A percentile compares a stretch with the other conserved stretches of the same genome.
These are phyloP conservation scores for Himalopsyche japonica DNA, from an alignment of 2,888 invertebrate genomes.

Conservation along the genomic window DNA sequence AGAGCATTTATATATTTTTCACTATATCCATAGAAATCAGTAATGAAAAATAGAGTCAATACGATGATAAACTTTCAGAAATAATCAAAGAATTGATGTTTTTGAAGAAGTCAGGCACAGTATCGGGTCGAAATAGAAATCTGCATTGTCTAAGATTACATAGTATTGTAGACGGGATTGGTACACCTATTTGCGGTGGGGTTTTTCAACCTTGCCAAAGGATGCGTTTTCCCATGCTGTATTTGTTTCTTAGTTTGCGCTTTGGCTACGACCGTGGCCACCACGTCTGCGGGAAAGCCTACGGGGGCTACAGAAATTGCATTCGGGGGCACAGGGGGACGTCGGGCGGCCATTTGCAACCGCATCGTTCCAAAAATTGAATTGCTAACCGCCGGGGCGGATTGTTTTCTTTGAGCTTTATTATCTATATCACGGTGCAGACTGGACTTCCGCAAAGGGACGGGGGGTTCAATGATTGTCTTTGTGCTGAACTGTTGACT, in stretches of 20 bases:
- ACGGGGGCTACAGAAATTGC: conserved; percentile 51
- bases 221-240: conserved; percentile 92
- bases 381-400: conserved; percentile 42
- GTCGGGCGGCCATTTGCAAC: conserved; percentile 44
- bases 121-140: neutral
- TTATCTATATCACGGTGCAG: conserved; percentile 43
- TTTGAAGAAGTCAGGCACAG: neutral
- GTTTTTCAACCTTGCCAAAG: conserved; percentile 82
- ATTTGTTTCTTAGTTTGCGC: conserved; percentile 78
- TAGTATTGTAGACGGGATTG: conserved; percentile 86
- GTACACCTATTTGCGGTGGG: conserved; percentile 69
- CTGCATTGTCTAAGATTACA: conserved; percentile 60
- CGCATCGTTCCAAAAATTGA: conserved; percentile 46
- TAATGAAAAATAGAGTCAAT: neutral
- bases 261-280: conserved; percentile 71
- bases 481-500: conserved; percentile 39
- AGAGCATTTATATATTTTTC: neutral
- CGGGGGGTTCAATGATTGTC: conserved; percentile 45
- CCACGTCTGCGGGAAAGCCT: conserved; percentile 60
- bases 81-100: neutral
- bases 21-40: neutral
- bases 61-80: neutral
- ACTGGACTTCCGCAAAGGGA: conserved; percentile 47
- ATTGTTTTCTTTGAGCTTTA: conserved; percentile 35
- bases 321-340: conserved; percentile 53